A percentile compares a stretch with the other conserved stretches of the same genome.
These are phyloP conservation scores for Macrosoma leucophasiata DNA, from an alignment of 2,888 invertebrate genomes.

Conservation along the genomic window DNA sequence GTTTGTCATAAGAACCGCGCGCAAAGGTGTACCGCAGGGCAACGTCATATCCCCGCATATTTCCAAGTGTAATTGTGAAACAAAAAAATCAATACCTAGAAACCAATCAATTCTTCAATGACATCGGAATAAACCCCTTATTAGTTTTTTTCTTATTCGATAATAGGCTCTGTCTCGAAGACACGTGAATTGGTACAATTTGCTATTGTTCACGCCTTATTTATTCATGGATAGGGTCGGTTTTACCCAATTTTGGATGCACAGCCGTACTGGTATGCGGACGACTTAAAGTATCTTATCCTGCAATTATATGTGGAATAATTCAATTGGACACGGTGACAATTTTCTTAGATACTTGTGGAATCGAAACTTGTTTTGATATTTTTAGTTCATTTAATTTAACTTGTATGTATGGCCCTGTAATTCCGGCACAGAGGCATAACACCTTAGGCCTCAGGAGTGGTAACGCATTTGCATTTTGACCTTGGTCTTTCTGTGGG, in stretches of 20 bases:
- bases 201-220: slow-evolving; percentile 10
- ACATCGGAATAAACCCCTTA: slow-evolving; percentile 37
- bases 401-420: too few species aligned
- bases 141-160: slow-evolving; percentile 42
- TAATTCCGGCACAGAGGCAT: too few species aligned
- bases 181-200: too few species aligned
- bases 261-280: slow-evolving; percentile 27
- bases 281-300: slow-evolving; percentile 42
- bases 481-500: too few species aligned
- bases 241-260: slow-evolving; percentile 17
- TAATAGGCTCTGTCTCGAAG: slow-evolving; percentile 42
- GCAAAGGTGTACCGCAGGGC: neutral
- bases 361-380: too few species aligned
- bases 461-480: too few species aligned
- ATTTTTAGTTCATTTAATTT: too few species aligned
- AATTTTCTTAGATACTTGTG: slow-evolving; percentile 46
- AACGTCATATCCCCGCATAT: slow-evolving; percentile 25
- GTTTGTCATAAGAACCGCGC: neutral
- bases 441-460: too few species aligned
- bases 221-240: slow-evolving; percentile 22
- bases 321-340: slow-evolving; percentile 49
- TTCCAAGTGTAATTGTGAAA: slow-evolving; percentile 43
- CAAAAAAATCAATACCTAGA: slow-evolving; percentile 47
- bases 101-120: slow-evolving; percentile 50
- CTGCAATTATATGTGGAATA: slow-evolving; percentile 51